phyloP scores from a whole-genome alignment of 2,797 vertebrate genomes.

The Brachyalestes nurse region DNA sequence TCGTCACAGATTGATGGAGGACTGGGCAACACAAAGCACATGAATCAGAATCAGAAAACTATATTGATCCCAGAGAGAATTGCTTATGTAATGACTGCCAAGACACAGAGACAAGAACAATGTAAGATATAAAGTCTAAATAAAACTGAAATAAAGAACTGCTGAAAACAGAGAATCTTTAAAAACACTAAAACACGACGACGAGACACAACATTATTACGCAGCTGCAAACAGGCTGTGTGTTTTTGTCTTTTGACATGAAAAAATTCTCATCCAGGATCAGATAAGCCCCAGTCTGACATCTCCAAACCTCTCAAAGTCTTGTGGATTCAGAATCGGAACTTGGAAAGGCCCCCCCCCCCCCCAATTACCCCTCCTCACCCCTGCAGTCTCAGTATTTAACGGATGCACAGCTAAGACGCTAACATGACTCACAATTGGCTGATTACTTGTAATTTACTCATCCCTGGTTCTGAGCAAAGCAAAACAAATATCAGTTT shows the following conservation, averaged over 20 bases:
- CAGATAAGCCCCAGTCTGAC: background rate
- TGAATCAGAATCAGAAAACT: too few relatives aligned
- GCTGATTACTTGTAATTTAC: conserved; percentile 28
- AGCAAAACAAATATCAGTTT: background rate
- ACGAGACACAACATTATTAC: too few relatives aligned
- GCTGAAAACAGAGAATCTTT: too few relatives aligned
- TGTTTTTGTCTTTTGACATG: background rate
- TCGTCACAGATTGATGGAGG: too few relatives aligned
- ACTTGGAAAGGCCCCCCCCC: conserved; percentile 16
- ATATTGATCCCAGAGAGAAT: too few relatives aligned
- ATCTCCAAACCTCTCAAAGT: background rate
- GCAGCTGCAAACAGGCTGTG: background rate
- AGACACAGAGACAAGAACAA: too few relatives aligned
- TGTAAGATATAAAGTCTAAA: too few relatives aligned
- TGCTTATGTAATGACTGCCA: too few relatives aligned
- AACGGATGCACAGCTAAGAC: conserved; percentile 42
- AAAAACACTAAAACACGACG: too few relatives aligned
- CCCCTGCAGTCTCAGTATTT: conserved; percentile 36
- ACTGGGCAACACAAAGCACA: too few relatives aligned
- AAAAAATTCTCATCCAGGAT: background rate
- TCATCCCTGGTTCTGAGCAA: background rate
- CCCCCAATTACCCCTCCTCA: conserved; percentile 8
- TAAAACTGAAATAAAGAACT: too few relatives aligned
- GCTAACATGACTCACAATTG: conserved; percentile 29
- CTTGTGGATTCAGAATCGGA: background rate